These are phyloP conservation scores for Aspidoscelis tigris DNA, from an alignment of 2,113 vertebrate genomes.

Conservation along the genomic window DNA sequence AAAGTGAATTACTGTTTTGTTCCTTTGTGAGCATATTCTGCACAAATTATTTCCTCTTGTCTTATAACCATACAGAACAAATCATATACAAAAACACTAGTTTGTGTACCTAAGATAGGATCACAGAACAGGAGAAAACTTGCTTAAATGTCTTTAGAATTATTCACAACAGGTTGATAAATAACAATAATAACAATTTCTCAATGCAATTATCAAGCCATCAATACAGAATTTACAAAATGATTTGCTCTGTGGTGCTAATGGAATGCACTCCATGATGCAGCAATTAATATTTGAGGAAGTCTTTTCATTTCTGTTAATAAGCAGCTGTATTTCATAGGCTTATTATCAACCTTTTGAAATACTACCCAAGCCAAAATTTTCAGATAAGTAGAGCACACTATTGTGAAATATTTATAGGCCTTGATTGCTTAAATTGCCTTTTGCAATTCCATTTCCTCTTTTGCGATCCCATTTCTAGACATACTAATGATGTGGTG, in stretches of 20 bases:
- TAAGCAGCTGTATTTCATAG: background rate
- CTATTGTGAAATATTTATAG: slow-evolving; percentile 31
- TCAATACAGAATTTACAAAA: slow-evolving; percentile 32
- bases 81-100: background rate
- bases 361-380: slow-evolving; percentile 14
- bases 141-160: background rate
- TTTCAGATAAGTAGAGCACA: slow-evolving; percentile 27
- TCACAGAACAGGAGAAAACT: slow-evolving; percentile 1
- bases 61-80: background rate
- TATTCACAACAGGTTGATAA: background rate
- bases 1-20: background rate
- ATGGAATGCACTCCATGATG: slow-evolving; percentile 26
- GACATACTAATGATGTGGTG: background rate
- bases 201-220: background rate
- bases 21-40: background rate
- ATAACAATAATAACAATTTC: slow-evolving; percentile 3
- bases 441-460: slow-evolving; percentile 23
- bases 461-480: slow-evolving; percentile 11
- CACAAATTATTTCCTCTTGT: background rate
- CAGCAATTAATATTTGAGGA: slow-evolving; percentile 46
- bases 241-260: slow-evolving; percentile 22
- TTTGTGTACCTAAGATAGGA: background rate
- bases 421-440: slow-evolving; percentile 5
- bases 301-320: slow-evolving; percentile 28
- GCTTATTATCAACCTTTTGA: slow-evolving; percentile 23